A percentile compares a stretch with the other conserved stretches of the same genome.
Evolutionary conservation across 2,888 invertebrate species (phyloP).

Genomic region (Odontothrips loti): DNA sequence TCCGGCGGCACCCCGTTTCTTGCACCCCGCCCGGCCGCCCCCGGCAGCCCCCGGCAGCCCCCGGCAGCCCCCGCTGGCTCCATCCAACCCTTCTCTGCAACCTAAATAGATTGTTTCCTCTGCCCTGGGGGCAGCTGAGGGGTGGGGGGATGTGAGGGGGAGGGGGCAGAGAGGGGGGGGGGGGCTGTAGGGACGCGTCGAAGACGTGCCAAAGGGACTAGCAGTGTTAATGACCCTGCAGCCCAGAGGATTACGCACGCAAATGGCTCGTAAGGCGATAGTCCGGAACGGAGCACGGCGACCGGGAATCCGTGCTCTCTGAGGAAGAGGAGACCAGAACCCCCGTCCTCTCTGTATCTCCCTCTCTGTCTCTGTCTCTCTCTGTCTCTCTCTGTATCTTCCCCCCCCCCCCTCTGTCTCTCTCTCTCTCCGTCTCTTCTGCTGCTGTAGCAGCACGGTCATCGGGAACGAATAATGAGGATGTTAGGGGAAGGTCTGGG

Average conservation of each 20-base stretch:
- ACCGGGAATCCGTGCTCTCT: too few species aligned
- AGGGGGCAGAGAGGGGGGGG: too few species aligned
- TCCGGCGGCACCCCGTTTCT: too few species aligned
- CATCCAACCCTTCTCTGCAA: background rate
- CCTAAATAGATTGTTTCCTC: background rate
- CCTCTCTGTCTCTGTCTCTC: background rate
- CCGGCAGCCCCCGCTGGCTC: background rate
- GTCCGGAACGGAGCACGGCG: too few species aligned
- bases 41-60: background rate
- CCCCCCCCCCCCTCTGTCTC: background rate
- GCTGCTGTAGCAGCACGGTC: too few species aligned
- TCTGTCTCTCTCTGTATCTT: background rate
- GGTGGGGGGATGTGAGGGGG: background rate
- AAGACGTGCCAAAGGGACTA: too few species aligned
- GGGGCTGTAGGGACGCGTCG: too few species aligned
- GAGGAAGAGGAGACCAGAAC: background rate
- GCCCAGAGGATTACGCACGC: too few species aligned
- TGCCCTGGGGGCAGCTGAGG: background rate
- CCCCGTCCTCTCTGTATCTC: background rate
- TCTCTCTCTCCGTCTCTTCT: background rate
- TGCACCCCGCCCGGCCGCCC: background rate
- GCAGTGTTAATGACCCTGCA: too few species aligned
- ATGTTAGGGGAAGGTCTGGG: too few species aligned
- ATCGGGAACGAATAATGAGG: too few species aligned
- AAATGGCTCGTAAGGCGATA: too few species aligned